These are phyloP conservation scores for Athalia cordata DNA, from an alignment of 2,888 invertebrate genomes.

Conservation along the genomic window DNA sequence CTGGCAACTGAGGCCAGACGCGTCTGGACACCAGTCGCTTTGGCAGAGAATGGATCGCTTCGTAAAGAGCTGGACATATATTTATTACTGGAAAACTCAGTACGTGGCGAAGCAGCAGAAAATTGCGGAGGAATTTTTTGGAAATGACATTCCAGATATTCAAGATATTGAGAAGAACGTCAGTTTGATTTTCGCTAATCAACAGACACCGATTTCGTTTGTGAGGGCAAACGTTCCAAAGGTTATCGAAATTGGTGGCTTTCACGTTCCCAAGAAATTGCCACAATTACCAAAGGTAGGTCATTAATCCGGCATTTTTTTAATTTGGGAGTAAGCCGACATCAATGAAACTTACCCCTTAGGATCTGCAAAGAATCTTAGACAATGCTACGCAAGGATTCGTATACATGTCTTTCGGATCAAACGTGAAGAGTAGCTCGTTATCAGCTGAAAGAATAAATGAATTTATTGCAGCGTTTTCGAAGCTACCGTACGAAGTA, in stretches of 20 bases:
- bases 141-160: slow-evolving; percentile 65
- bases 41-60: slow-evolving; percentile 26
- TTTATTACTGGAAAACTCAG: background rate
- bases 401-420: slow-evolving; percentile 75
- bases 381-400: slow-evolving; percentile 72
- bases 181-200: slow-evolving; percentile 56
- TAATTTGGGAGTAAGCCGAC: background rate
- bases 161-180: slow-evolving; percentile 61
- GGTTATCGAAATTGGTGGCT: slow-evolving; percentile 52
- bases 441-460: slow-evolving; percentile 70
- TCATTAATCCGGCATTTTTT: background rate
- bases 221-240: slow-evolving; percentile 54
- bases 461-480: slow-evolving; percentile 72
- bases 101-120: slow-evolving; percentile 16
- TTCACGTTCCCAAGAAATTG: slow-evolving; percentile 48
- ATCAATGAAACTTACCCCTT: background rate
- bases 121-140: slow-evolving; percentile 60
- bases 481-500: slow-evolving; percentile 71
- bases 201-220: slow-evolving; percentile 54
- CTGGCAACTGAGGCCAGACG: slow-evolving; percentile 54
- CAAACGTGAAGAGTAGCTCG: slow-evolving; percentile 72
- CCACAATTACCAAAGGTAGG: slow-evolving; percentile 53
- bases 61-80: background rate
- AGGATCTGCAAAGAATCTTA: slow-evolving; percentile 68
- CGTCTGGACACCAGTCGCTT: slow-evolving; percentile 50